Conservation (phyloP, 2,888 invertebrate species). For the Phyllotreta cruciferae region DNA sequence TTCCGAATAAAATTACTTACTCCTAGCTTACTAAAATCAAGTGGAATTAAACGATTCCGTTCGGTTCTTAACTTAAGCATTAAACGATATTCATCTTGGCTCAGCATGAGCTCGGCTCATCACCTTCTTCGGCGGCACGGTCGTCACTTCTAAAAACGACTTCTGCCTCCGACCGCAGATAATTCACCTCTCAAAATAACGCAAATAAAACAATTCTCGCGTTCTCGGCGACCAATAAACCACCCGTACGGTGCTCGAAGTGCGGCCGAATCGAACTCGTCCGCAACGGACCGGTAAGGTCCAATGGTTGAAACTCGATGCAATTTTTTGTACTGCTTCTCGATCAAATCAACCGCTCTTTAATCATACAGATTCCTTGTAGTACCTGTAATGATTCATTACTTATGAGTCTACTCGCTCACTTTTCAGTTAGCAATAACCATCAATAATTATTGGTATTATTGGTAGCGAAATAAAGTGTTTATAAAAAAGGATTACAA, state of each 20-base stretch:
- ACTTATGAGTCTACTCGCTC: no score
- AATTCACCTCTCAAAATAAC: conserved; percentile 40
- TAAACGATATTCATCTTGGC: conserved; percentile 47
- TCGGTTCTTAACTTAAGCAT: conserved; percentile 1
- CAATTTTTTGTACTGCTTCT: neutral
- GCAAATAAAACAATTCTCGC: conserved; percentile 41
- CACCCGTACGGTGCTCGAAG: conserved; percentile 30
- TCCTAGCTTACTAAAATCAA: conserved; percentile 10
- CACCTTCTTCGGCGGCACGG: conserved; percentile 48
- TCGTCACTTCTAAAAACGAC: conserved; percentile 48
- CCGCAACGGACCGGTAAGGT: conserved; percentile 9
- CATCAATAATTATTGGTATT: no score
- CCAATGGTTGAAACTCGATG: conserved; percentile 10
- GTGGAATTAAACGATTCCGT: conserved; percentile 8
- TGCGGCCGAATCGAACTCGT: conserved; percentile 17
- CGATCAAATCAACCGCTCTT: neutral
- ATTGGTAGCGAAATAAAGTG: no score
- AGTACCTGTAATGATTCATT: no score
- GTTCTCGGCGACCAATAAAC: conserved; percentile 38
- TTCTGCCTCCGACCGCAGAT: conserved; percentile 45
- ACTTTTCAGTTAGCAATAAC: no score
- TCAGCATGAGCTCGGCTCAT: conserved; percentile 49
- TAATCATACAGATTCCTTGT: neutral
- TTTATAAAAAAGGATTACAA: no score
- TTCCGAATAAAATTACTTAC: neutral